Base-by-base conservation (phyloP, 2,888 invertebrate genomes). In the Entomobrya multifasciata region DNA sequence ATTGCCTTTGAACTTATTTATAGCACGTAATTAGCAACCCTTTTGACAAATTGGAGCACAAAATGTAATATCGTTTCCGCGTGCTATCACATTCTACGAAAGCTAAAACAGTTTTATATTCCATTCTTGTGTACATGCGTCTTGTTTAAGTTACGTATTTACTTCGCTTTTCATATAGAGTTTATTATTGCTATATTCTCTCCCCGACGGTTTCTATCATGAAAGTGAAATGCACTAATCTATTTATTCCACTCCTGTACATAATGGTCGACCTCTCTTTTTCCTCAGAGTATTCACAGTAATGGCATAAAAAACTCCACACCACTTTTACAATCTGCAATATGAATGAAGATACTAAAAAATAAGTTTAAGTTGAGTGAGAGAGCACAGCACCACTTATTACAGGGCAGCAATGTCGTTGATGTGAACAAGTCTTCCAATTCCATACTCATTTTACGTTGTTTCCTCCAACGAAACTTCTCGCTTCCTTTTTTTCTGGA, bases 301-400 rank as follows among this genome's bases (percentile, higher is more conserved):
- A 67, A 44, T 67, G 11, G 20, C 13, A 1, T 1, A 67, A 41
- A 67, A 70, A 70, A 11, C 27, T 36, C 30, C 10, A 57, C 55
- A 22, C 30, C 41, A 47, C 44, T 78, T 78, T 60, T 55, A 67
- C 62, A 25, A 44, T 60, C n/a, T n/a, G n/a, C n/a, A n/a, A 20
- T 36, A 36, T 36, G 36, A 36, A 52, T 72, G 55, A 57, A 77
- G 67, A 67, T 67, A 41, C 52, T 67, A 55, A 65, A 80, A 80
- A 80, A 49, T 65, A 30, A 65, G 67, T 52, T 52, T 80, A 67
- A 47, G 52, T 67, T 80, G 79, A 67, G 20, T 47, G 70, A 70
- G 47, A 11, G 44, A 44, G 47, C 5, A 44, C 41, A 41, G 60
- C 25, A 25, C 79, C 79, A 74, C 85, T 86, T 86, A 86, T 85